Base-by-base conservation (phyloP, 2,113 vertebrate species). In the Malurus elegans region DNA sequence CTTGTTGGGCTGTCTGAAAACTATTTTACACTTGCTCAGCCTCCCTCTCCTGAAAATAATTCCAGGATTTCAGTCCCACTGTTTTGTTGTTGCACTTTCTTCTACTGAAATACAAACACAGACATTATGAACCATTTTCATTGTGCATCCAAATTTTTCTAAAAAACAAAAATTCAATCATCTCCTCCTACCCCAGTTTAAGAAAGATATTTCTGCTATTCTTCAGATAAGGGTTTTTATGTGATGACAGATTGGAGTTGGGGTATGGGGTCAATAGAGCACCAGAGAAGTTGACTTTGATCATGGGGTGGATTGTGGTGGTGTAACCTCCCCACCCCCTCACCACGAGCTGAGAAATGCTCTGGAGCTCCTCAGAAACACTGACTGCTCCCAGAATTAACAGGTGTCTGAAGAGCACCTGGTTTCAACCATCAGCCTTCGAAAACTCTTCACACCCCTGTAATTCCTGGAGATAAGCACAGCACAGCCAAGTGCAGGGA, bases 231-330 rank as follows among this genome's bases (percentile, higher is more conserved):
- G 29, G 0, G 45, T 79, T 75, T 79, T 75, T 19, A 53, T 12
- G 65, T 66, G 69, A 34, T 71, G 64, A 18, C 26, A 67, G 58
- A 19, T 2, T 32, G 5, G 23, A 53, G 14, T 24, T 45, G 50
- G 34, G 23, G 21, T 67, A 47, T 9, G 47, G 16, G 7, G 24
- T 40, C 60, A n/a, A n/a, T 4, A 21, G 47, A 74, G 13, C 18
- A 23, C 19, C 60, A 40, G 45, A 67, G n/a, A 45, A 45, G 45
- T 0, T n/a, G 45, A 9, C 4, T 47, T 60, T 3, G 67, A 16
- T 26, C n/a, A 25, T 0, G 0, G 28, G 45, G 6, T 40, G 78
- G 38, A 12, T 31, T 8, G 4, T 40, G 61, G 24, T 31, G 20
- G 16, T n/a, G 16, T 16, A 67, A 40, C 29, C 17, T 25, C 25